Evolutionary conservation across 2,797 vertebrate species (phyloP), one percentile per base, ranked within the genome.

Genomic region (Yasuhikotakia modesta): DNA sequence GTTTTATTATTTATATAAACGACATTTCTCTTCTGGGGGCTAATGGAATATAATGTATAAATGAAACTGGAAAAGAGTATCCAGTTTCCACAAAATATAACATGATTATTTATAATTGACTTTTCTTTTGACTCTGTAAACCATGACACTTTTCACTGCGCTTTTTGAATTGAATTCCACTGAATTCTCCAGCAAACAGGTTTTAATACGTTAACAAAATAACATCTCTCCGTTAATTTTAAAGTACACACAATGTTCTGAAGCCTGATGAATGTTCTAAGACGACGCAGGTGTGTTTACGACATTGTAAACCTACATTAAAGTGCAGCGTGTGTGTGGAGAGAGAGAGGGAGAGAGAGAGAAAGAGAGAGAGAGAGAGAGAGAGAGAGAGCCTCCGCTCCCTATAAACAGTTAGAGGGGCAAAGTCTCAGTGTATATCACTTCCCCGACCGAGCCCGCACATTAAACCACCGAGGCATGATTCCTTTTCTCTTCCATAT

Each of bases 341-440:
- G n/a, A n/a, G n/a, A 27, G 64, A 30, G 73, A 21, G 75, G 35
- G 75, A 21, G 76, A 35, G 52, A 22, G 61, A 39, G 69, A 32
- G 70, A 73, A 55, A 69, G 78, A 61, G 71, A 64, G 46, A 55
- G 72, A 46, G 58, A 24, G 72, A 69, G 67, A 71, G 73, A 76
- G 58, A 50, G 68, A 58, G 68, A 57, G 52, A 35, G 65, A 63
- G 90, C 92, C 92, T 88, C 91, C 92, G 89, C 93, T 93, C 92
- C 92, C 93, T 94, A 94, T 93, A 86, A 93, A 92, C 94, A 93
- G 93, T 92, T 91, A 89, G 92, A 91, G 92, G 91, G 92, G 94
- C 95, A 95, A 96, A 95, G 94, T 93, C 91, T 93, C 72, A 86
- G 94, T 96, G 95, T 96, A 95, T 96, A 97, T 98, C 95, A 95